Base-by-base conservation (phyloP, 2,888 invertebrate species). In the Prostheceraeus crozeri region DNA sequence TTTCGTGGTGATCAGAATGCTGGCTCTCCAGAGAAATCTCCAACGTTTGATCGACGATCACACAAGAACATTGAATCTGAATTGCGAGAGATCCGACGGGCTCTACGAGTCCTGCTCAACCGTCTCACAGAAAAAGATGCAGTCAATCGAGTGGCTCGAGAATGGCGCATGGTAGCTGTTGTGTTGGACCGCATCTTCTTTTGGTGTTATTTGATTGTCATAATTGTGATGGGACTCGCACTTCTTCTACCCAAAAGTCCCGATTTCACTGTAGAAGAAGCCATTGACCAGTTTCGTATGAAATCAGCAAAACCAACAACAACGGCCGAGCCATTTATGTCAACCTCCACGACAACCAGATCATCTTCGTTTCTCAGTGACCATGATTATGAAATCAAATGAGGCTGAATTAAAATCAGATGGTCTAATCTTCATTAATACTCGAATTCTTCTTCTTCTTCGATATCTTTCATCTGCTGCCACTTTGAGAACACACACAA, bases 91-190 rank as follows among this genome's bases (percentile, higher is more conserved):
- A 61, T 61, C 21, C 46, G 60, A 6, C 35, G 33, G 28, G 45
- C 61, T 3, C 28, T 61, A 10, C 35, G 36, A 14, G 45, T 48
- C 25, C 19, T 61, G 16, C 35, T 61, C 48, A 33, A 21, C 10
- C 35, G 45, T 14, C 46, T 61, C 16, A 56, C 60, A 8, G 48
- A 58, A 28, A 60, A 67, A 52, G 72, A 72, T 58, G 62, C 64
- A 35, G 68, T 68, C 54, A 69, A 70, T 28, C 68, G 68, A 58
- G 65, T 67, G 46, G 61, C 70, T 10, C 61, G 69, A 16, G 72
- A 72, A 52, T 72, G 72, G 72, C 65, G 69, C 58, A 67, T 71
- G 10, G 71, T 73, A 45, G 71, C 71, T 46, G 67, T 70, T 58
- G 68, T 72, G 11, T 69, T 71, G 0, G 73, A 72, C 62, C 62